Conservation (phyloP, 2,797 vertebrate genomes). For the Micrastur ruficollis region DNA sequence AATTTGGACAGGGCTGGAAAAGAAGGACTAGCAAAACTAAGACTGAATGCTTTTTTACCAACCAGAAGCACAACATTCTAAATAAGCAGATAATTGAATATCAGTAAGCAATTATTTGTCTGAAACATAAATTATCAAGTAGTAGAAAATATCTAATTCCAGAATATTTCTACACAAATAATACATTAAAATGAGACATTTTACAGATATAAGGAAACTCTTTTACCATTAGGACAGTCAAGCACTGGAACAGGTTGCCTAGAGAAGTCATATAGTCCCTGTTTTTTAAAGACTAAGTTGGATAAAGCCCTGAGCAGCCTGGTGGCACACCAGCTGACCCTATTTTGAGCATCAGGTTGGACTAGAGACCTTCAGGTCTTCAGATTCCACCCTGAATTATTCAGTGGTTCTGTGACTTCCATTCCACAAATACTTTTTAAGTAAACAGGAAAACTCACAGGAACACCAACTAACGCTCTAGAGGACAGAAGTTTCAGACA, state of each 20-base stretch:
- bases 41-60: not conserved
- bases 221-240: not conserved
- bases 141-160: not conserved
- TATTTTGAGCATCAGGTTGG: not conserved
- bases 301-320: not conserved
- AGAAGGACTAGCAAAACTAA: not conserved
- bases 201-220: not conserved
- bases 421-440: not conserved
- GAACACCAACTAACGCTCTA: not conserved
- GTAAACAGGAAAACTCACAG: not conserved
- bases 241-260: not conserved
- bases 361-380: not conserved
- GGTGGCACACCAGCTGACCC: not conserved
- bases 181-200: not conserved
- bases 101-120: not conserved
- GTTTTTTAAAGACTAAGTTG: not conserved
- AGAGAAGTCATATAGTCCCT: fast-evolving
- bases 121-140: not conserved
- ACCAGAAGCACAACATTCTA: not conserved
- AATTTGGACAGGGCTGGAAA: not conserved
- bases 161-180: not conserved
- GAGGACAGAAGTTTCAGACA: not conserved
- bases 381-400: not conserved
- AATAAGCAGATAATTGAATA: not conserved
- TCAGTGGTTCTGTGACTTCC: not conserved